Evolutionary conservation across 2,888 invertebrate genomes (phyloP).

Genomic region (Eupithecia insigniata): DNA sequence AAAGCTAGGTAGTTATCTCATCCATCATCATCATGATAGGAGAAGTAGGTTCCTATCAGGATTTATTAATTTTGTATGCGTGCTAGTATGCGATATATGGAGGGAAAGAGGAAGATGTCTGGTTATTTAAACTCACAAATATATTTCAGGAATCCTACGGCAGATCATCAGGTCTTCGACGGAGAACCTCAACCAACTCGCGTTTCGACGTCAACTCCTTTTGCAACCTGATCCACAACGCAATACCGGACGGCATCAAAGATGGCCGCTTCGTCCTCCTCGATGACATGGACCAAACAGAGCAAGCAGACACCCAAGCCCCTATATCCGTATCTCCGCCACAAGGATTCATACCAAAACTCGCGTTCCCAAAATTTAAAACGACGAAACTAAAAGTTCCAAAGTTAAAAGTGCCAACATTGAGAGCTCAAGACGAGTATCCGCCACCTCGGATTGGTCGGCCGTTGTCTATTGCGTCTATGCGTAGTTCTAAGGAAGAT

Average conservation of each 20-base stretch:
- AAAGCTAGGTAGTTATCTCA: background rate
- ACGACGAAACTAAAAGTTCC: conserved; percentile 60
- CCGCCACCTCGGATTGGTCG: conserved; percentile 63
- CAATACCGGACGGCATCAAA: conserved; percentile 69
- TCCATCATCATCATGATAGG: background rate
- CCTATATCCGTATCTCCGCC: conserved; percentile 67
- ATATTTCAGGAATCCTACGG: conserved; percentile 45
- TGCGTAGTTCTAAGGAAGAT: conserved; percentile 57
- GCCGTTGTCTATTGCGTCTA: conserved; percentile 53
- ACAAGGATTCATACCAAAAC: conserved; percentile 60
- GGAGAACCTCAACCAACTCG: conserved; percentile 40
- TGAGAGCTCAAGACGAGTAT: conserved; percentile 52
- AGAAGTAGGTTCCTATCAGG: background rate
- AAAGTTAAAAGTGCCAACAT: conserved; percentile 60
- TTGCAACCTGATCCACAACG: conserved; percentile 69
- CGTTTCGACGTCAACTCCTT: conserved; percentile 64
- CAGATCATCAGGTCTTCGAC: conserved; percentile 33
- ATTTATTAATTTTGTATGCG: background rate
- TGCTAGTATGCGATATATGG: background rate
- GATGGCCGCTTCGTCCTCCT: conserved; percentile 68
- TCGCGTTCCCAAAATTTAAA: conserved; percentile 51
- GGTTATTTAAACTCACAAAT: background rate
- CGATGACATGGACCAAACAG: conserved; percentile 63
- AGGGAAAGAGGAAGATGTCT: background rate
- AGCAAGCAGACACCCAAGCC: conserved; percentile 60